phyloP scores from a whole-genome alignment of 2,797 vertebrate species.

The Decapterus maruadsi region DNA sequence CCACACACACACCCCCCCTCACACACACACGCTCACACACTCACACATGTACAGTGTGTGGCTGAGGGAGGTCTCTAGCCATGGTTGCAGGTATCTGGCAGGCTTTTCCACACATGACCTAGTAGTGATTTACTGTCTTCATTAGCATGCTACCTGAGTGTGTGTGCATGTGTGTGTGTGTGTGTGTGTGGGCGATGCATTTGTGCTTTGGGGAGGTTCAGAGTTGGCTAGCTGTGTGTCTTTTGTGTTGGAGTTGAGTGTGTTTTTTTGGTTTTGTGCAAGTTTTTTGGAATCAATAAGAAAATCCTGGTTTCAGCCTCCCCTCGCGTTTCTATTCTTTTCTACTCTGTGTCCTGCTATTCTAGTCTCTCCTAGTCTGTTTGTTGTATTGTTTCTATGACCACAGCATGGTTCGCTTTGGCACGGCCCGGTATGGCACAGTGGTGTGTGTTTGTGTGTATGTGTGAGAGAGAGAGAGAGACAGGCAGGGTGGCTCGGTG shows the following conservation, averaged over 20 bases:
- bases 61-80: constrained; percentile 80
- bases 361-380: constrained; percentile 47
- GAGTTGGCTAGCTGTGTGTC: constrained; percentile 59
- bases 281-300: constrained; percentile 58
- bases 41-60: constrained; percentile 52
- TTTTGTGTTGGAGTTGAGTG: constrained; percentile 66
- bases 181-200: constrained; percentile 61
- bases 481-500: constrained; percentile 76
- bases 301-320: constrained; percentile 22
- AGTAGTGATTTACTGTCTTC: constrained; percentile 86
- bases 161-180: constrained; percentile 57
- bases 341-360: constrained; percentile 37
- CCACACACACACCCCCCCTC: constrained; percentile 65
- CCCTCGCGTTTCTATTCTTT: constrained; percentile 42
- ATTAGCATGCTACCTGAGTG: constrained; percentile 75
- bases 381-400: constrained; percentile 64
- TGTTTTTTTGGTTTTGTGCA: constrained; percentile 47
- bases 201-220: constrained; percentile 71
- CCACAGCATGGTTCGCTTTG: constrained; percentile 68
- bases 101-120: constrained; percentile 85
- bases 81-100: constrained; percentile 84
- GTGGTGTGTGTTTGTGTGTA: constrained; percentile 55
- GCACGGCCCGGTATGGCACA: constrained; percentile 56
- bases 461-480: constrained; percentile 33
- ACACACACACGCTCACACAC: constrained; percentile 38